phyloP scores from a whole-genome alignment of 2,888 invertebrate species.

The Adelphocoris suturalis region DNA sequence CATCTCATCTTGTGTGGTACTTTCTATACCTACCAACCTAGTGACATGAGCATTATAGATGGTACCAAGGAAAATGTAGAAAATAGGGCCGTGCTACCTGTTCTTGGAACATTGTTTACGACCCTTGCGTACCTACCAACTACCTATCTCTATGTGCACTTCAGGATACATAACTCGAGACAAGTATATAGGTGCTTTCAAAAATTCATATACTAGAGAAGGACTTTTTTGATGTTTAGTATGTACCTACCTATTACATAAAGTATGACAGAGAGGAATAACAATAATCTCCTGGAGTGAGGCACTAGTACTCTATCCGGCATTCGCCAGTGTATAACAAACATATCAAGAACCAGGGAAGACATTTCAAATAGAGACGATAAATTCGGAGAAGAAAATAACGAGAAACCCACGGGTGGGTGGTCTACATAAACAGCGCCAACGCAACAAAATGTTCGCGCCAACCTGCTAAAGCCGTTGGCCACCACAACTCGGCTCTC shows the following conservation, averaged over 20 bases:
- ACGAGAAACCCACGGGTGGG: not conserved
- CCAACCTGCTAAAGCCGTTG: not conserved
- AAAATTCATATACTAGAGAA: no score
- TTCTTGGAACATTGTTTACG: not conserved
- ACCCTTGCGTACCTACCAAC: not conserved
- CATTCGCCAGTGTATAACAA: no score
- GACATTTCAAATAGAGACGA: not conserved
- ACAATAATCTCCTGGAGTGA: no score
- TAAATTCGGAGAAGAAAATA: not conserved
- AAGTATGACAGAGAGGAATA: no score
- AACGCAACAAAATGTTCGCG: slow-evolving; percentile 34
- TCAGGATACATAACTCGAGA: no score
- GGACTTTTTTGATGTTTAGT: no score
- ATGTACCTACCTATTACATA: no score
- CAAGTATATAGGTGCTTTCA: not conserved
- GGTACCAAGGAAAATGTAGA: not conserved
- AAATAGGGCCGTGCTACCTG: not conserved
- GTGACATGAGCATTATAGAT: not conserved
- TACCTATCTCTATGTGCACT: not conserved
- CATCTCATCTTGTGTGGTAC: no score
- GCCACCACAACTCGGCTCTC: not conserved
- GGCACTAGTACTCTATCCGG: no score
- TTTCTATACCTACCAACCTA: no score
- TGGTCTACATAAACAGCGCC: not conserved
- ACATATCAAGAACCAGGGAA: not conserved